Evolutionary conservation across 2,797 vertebrate genomes (phyloP), one percentile per base, ranked within the genome.

Genomic region (Anabas testudineus): DNA sequence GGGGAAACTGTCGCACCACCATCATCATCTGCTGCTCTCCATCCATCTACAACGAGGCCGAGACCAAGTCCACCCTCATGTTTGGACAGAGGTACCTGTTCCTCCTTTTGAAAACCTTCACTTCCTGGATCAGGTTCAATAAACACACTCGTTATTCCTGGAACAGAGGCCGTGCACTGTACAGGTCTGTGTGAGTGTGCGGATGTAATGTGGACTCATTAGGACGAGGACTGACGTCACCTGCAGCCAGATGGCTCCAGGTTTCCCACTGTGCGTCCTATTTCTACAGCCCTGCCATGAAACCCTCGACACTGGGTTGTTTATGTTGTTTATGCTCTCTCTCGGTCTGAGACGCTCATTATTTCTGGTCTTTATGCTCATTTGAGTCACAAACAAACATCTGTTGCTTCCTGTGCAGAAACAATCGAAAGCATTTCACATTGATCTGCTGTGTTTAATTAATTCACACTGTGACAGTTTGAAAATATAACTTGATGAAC

Each of bases 11-110:
- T 64, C 95, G 97, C 61, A 98, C 97, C 66, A 98, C 96, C 66
- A 97, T 98, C 2, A 95, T 98, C 79, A 98, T 98, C 83, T 98
- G 97, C 90, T 97, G 96, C 78, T 98, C 97, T 37, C 97, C 96
- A 5, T 98, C 97, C 3, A 46, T 96, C 58, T 97, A 96, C 94
- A 98, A 98, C 36, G 97, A 98, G 82, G 93, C 95, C 0, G 97
- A 98, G 93, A 97, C 96, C 18, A 98, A 97, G 67, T 96, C 97
- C 28, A 98, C 97, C 0, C 92, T 98, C 30, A 97, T 98, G 96
- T 98, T 98, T 9, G 97, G 87, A 9, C 97, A 98, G 88, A 93
- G 97, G 97, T 97, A 87, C 5, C 12, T n/a, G 13, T n/a, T n/a
- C n/a, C n/a, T n/a, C n/a, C n/a, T n/a, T n/a, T n/a, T n/a, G n/a